A percentile compares a stretch with the other conserved stretches of the same genome.
Evolutionary conservation across 2,113 vertebrate genomes (phyloP).

Genomic region (Sinocyclocheilus grahami): DNA sequence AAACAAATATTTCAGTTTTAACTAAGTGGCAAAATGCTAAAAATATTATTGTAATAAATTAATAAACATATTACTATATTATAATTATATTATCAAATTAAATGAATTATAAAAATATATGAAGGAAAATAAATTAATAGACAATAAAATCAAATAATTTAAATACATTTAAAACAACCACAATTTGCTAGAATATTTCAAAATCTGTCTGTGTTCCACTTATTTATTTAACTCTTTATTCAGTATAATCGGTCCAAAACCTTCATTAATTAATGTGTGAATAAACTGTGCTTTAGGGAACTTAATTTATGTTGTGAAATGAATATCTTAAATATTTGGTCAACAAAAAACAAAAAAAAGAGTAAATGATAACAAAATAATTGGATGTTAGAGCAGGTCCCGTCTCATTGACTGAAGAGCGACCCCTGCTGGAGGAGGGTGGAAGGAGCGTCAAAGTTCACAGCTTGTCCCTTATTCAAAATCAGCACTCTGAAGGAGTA

Average conservation of each 20-base stretch:
- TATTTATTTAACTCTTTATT: not conserved
- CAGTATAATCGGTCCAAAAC: not conserved
- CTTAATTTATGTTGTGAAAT: not conserved
- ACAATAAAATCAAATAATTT: no score
- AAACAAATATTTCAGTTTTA: not conserved
- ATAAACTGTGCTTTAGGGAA: not conserved
- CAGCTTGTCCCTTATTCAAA: conserved; percentile 67
- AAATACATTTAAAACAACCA: not conserved
- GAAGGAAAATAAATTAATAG: not conserved
- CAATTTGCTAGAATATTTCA: not conserved
- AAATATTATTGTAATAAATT: not conserved
- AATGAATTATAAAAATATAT: not conserved
- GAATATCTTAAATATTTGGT: not conserved
- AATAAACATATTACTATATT: not conserved
- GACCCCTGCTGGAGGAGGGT: conserved; percentile 61
- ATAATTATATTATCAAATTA: not conserved
- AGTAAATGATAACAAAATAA: not conserved
- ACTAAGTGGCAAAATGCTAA: not conserved
- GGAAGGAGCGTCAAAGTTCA: conserved; percentile 68
- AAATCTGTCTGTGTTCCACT: not conserved
- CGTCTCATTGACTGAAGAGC: conserved; percentile 62
- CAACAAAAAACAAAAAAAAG: not conserved
- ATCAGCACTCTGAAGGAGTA: conserved; percentile 69
- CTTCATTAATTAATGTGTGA: not conserved
- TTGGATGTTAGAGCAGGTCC: not conserved